Percentiles rank a stretch among this genome's conserved stretches.
These are phyloP conservation scores for Hetaerina americana DNA, from an alignment of 1,140 invertebrate species.

Conservation along the genomic window DNA sequence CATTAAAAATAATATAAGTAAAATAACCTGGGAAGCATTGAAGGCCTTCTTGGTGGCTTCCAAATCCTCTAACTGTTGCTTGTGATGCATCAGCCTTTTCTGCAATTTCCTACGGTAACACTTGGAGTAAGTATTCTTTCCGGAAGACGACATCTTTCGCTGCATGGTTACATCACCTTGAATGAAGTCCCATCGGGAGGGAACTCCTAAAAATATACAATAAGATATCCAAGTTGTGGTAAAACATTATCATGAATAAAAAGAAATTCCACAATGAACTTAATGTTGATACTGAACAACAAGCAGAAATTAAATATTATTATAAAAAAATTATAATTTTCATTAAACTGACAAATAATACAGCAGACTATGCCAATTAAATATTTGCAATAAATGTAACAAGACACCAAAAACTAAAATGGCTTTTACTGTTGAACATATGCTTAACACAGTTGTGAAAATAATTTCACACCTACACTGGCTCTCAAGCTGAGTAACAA, in stretches of 20 bases:
- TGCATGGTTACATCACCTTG: slow-evolving; percentile 54
- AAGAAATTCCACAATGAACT: no score
- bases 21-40: slow-evolving; percentile 26
- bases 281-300: slow-evolving; percentile 30
- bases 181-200: slow-evolving; percentile 64
- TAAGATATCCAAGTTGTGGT: not conserved
- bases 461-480: no score
- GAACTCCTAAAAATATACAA: slow-evolving; percentile 16
- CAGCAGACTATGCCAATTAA: no score
- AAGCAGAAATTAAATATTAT: slow-evolving; percentile 10
- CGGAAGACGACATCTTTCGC: slow-evolving; percentile 30
- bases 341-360: no score
- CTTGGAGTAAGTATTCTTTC: slow-evolving; percentile 28
- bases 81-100: slow-evolving; percentile 53
- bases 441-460: no score
- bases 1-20: not conserved
- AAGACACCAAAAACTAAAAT: no score
- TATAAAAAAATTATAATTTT: slow-evolving; percentile 5
- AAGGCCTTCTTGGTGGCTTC: slow-evolving; percentile 45
- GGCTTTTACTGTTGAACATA: no score
- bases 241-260: no score
- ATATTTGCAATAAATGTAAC: no score
- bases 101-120: slow-evolving; percentile 52
- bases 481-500: no score
- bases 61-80: slow-evolving; percentile 56